Base-by-base conservation (phyloP, 2,888 invertebrate species). In the Romanomermis culicivorax region DNA sequence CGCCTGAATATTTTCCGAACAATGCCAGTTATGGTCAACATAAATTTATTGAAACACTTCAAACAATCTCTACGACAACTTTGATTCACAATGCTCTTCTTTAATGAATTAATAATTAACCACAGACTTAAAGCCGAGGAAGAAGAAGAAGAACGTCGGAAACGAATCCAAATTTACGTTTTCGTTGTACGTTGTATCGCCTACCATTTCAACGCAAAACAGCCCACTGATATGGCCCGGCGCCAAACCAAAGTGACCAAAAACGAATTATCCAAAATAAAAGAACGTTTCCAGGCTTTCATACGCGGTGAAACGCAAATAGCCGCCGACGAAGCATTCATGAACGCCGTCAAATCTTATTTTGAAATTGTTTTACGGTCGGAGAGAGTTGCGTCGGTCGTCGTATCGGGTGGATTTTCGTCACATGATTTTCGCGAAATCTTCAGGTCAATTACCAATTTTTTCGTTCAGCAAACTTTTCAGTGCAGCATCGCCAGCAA, bases 161-260 rank as follows among this genome's bases (percentile, higher is more conserved):
- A 82, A 58, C 80, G 87, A 58, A 80, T 97, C 57, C 97, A 97
- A 70, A 75, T 97, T 43, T 97, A 97, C 74, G 95, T 99, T 61
- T 97, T 97, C 72, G 86, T 97, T 61, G 88, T 93, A 61, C 78
- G 95, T 69, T 91, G 93, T 73, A 81, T 93, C 67, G 88, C 97
- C 4, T 95, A 97, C 75, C 95, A 95, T 4, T 97, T 97, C 76
- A 99, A 95, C 74, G 91, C 93, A 14, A 97, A 97, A 73, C 95
- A 95, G 70, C 89, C 91, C 1, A 91, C 89, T 4, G 97, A 99
- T 71, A 88, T 95, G 89, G 88, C 88, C 53, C 61, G 74, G 65
- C 76, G 95, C 59, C 89, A 91, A 70, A 82, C 85, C 55, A 97
- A 97, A 77, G 83, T 99, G 54, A 87, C 85, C 55, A 87, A 88